Evolutionary conservation across 2,113 vertebrate species (phyloP), one percentile per base, ranked within the genome.

Genomic region (Boleophthalmus pectinirostris): DNA sequence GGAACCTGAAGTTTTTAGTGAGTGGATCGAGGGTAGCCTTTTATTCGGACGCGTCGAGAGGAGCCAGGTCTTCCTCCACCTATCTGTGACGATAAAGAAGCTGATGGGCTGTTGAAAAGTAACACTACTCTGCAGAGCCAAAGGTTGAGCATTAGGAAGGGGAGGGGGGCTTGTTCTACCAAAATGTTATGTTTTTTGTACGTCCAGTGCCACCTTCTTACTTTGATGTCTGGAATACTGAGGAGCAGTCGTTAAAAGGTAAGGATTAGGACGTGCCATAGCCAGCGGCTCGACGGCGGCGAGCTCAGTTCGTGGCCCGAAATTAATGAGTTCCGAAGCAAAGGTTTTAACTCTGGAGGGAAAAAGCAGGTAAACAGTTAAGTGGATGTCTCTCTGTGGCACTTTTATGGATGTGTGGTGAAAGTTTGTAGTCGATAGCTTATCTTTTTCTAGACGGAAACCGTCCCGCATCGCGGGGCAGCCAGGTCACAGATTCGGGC

Each of bases 51-150:
- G 91, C 91, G 87, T 89, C 90, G 90, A 86, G 83, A 92, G 82
- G 77, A 89, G 90, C 89, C 89, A 90, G 92, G 90, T 92, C 89
- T 91, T 92, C 90, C 90, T 93, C 90, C 91, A 90, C 89, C 91
- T 91, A 84, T 89, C 87, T 85, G 87, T 92, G 91, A 91, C 90
- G 89, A 89, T 89, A 89, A 85, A 91, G 90, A 86, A 79, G 90
- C 90, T 91, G 87, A 91, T 90, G 91, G 91, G 90, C 87, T 93
- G 91, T 85, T 91, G 89, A 88, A 91, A 93, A 93, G 92, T 92
- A 91, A 88, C 90, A 92, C 91, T 92, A 92, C 87, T 90, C 89
- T 82, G 88, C 90, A 91, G 89, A 90, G 89, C 86, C 86, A 91
- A 91, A 90, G 88, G 87, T 92, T 90, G 88, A 88, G 89, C 84